Base-by-base conservation (phyloP, 1,140 invertebrate species). In the Cyrtorhinus lividipennis region DNA sequence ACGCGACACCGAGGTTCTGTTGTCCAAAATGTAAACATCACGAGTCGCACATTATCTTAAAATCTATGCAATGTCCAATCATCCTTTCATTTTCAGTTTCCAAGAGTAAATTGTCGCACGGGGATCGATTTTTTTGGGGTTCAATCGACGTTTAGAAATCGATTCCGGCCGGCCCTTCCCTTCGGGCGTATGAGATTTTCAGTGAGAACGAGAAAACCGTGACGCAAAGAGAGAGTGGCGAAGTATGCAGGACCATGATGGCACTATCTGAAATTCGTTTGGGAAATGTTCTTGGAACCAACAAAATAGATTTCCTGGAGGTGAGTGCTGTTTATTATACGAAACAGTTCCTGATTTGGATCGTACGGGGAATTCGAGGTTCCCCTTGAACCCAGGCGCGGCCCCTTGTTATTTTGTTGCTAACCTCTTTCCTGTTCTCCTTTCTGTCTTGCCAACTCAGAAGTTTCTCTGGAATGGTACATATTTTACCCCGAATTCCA, bases 221-320 rank as follows among this genome's bases (percentile, higher is more conserved):
- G 30, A 15, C 15, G 48, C 10, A 20, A 22, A 53, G 24, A 20
- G 24, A 65, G 65, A 66, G 45, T 46, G 68, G 27, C 61, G 20
- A 64, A 45, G 53, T 62, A 23, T 67, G 45, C 64, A 56, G 38
- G 30, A 24, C 58, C 56, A 61, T 44, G 61, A 65, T 65, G 64
- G 64, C 64, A 13, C 30, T 65, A 38, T 65, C 64, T n/a, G 61
- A 65, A 38, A 62, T 65, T 56, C 64, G 64, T 23, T 30, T 65
- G 58, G 61, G 61, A 24, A 63, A 68, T 46, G 62, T 66, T 56
- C 24, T 65, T 25, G 56, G 24, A 8, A 59, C 59, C 62, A 59
- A 62, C 20, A 65, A 59, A 66, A 30, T 44, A 25, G 56, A 60
- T 45, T 65, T 38, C 20, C 59, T 64, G 15, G n/a, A 44, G 62